Evolutionary conservation across 2,113 vertebrate species (phyloP), one percentile per base, ranked within the genome.

Genomic region (Heliornis fulica): DNA sequence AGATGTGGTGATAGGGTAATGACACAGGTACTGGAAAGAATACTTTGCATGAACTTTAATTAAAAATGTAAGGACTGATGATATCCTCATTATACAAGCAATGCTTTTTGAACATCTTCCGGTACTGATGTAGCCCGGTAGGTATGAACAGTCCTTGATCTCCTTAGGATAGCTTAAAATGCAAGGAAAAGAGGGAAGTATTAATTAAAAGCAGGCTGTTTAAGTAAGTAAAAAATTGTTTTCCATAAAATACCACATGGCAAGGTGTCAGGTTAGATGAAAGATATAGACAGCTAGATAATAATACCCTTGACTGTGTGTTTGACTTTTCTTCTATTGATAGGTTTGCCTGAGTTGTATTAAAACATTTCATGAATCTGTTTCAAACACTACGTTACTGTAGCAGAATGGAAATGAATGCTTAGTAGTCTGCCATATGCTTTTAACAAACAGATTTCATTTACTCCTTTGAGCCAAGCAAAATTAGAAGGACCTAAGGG

Each of bases 311-410:
- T 94, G 59, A 71, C 65, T 95, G 23, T 64, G 48, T 88, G 41
- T 93, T 97, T 97, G 95, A 95, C 90, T 94, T 93, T 88, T 82
- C 65, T 90, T 59, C 71, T 90, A 85, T 93, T 93, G 92, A 88
- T 89, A 82, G 76, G 26, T 96, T 94, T 96, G 70, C 74, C 63
- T 92, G 77, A 92, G 86, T 64, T 91, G 64, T 93, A 79, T 50
- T 90, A 93, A 94, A 97, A 88, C 75, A 96, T 94, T 95, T 91
- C 77, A 96, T 82, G 85, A 93, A 95, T 96, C 74, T 96, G 51
- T 93, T 95, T 93, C 83, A 96, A 97, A 90, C 89, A 93, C 68
- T 86, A 38, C 87, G 80, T 92, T 80, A 78, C 81, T 97, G 69
- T 94, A 79, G 63, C 69, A 87, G 83, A 95, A 74, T 75, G 69